Base-by-base conservation (phyloP, 2,888 invertebrate species). In the Catocala fraxini region DNA sequence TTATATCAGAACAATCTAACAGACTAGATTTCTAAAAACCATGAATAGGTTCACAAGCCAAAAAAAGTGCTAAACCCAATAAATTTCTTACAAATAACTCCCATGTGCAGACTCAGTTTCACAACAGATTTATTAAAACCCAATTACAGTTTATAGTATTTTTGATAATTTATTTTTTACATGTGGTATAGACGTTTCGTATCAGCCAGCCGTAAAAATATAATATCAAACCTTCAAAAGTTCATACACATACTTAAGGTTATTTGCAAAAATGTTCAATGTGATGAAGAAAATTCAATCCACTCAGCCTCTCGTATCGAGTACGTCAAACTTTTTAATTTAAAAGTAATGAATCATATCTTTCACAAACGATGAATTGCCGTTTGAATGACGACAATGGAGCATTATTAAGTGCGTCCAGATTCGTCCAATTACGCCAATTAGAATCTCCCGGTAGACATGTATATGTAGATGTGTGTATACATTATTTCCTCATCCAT, bases 401-500 rank as follows among this genome's bases (percentile, higher is more conserved):
- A 80, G 82, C 89, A 88, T 92, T 92, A 93, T 94, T 93, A 92
- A 91, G 90, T 88, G 87, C 89, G 88, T 89, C 90, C 92, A 93
- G 93, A 93, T 94, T 94, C 90, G 89, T 87, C 87, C 93, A 94
- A 93, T 94, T 94, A 94, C 90, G 88, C 89, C 93, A 93, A 94
- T 93, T 94, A 93, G 91, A 90, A 89, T 90, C 89, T 89, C 90
- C 91, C 88, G 89, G 90, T 88, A 87, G 85, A 83, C 84, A 83
- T 85, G 83, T 86, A 86, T 77, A 81, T 84, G 83, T 72, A 78
- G 79, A 71, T 75, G 75, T 77, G 73, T 80, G 81, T 83, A 84
- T 89, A 82, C 89, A 90, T 92, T 92, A 92, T 92, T 91, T 93
- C 92, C 92, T 92, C 89, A 85, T 89, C 89, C 90, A 93, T 92